phyloP scores from a whole-genome alignment of 2,888 invertebrate genomes.

The Mythimna lalbum region DNA sequence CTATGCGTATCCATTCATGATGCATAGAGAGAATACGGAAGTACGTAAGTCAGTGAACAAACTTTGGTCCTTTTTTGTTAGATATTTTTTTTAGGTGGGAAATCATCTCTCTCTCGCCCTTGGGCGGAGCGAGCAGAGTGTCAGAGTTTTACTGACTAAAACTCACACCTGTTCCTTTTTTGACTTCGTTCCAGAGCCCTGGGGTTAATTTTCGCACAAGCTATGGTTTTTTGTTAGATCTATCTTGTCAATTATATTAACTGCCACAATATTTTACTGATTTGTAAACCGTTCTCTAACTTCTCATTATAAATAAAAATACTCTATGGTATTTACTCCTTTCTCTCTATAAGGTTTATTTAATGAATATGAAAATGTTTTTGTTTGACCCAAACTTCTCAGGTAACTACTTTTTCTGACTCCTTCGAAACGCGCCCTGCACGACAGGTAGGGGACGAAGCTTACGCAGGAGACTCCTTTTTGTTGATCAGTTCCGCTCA shows the following conservation, averaged over 20 bases:
- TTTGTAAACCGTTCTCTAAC: not conserved
- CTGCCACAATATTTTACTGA: not conserved
- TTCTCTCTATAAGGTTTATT: constrained; percentile 26
- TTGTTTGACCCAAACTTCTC: constrained; percentile 43
- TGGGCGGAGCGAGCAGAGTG: too few species aligned
- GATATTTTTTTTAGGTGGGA: too few species aligned
- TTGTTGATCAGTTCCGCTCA: constrained; percentile 46
- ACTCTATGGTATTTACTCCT: not conserved
- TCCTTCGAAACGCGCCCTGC: constrained; percentile 43
- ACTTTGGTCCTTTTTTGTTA: not conserved
- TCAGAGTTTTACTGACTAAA: too few species aligned
- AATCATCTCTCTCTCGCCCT: too few species aligned
- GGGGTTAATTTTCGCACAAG: too few species aligned
- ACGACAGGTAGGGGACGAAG: constrained; percentile 55
- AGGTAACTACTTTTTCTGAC: constrained; percentile 56
- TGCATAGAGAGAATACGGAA: constrained; percentile 25
- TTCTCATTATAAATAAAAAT: not conserved
- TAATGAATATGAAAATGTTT: constrained; percentile 26
- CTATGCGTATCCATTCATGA: constrained; percentile 44
- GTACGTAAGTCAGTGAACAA: not conserved
- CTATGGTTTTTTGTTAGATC: not conserved
- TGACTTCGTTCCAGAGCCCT: too few species aligned
- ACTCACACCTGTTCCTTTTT: too few species aligned
- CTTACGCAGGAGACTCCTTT: constrained; percentile 37
- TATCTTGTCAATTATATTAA: not conserved